Conservation (phyloP, 2,888 invertebrate genomes). For the Eucera pruinosa region DNA sequence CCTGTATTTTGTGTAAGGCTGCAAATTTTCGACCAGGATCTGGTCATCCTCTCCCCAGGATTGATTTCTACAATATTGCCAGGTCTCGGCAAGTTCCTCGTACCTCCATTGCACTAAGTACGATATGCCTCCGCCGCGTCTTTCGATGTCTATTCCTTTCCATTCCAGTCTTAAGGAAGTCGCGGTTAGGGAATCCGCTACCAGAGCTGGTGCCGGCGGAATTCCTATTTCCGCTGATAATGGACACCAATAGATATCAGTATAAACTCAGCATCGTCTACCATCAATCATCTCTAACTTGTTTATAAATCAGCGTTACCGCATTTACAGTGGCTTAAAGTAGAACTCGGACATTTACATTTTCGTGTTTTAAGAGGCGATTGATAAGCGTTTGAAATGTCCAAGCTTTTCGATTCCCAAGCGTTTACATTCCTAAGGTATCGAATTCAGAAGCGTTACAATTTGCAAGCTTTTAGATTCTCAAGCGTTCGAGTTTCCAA, state of each 20-base stretch:
- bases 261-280: no score
- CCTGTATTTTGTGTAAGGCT: slow-evolving; percentile 95
- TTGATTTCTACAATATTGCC: slow-evolving; percentile 93
- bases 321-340: no score
- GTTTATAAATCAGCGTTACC: no score
- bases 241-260: slow-evolving; percentile 13
- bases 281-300: no score
- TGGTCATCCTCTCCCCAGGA: slow-evolving; percentile 88
- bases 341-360: no score
- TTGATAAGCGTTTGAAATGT: no score
- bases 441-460: no score
- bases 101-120: slow-evolving; percentile 91
- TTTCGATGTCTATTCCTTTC: slow-evolving; percentile 85
- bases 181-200: slow-evolving; percentile 91
- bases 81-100: slow-evolving; percentile 89
- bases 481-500: no score
- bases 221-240: slow-evolving; percentile 87
- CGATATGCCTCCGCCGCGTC: slow-evolving; percentile 85
- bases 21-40: slow-evolving; percentile 90
- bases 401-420: no score
- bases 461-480: no score
- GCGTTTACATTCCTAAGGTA: no score
- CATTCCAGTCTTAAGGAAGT: slow-evolving; percentile 93
- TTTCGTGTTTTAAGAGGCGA: no score
- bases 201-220: slow-evolving; percentile 90